phyloP scores from a whole-genome alignment of 2,113 vertebrate genomes.

The Peromyscus polionotus region DNA sequence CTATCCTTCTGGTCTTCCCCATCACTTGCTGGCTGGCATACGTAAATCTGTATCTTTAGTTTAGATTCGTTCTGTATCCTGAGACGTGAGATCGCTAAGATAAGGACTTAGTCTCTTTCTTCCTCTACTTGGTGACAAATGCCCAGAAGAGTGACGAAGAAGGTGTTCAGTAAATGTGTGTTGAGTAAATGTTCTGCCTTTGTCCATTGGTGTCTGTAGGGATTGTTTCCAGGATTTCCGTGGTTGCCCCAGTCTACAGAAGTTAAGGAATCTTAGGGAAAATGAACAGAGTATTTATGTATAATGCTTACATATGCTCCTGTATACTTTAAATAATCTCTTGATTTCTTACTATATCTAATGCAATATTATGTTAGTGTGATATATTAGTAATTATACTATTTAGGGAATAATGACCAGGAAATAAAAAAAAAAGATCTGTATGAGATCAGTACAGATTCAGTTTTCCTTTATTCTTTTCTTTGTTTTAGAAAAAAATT shows the following conservation, averaged over 20 bases:
- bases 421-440: neutral
- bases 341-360: neutral
- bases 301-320: neutral
- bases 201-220: neutral
- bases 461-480: neutral
- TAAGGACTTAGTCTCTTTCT: neutral
- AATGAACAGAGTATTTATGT: neutral
- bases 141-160: neutral
- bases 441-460: neutral
- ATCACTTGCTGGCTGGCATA: neutral
- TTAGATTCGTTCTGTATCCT: neutral
- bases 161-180: neutral
- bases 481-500: neutral
- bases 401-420: neutral
- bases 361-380: neutral
- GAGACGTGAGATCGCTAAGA: neutral
- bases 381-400: neutral
- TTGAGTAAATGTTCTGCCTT: neutral
- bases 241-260: neutral
- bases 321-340: neutral
- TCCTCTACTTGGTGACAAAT: neutral
- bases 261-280: neutral
- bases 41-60: neutral
- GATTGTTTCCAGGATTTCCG: neutral
- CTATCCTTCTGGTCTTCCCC: neutral